These are phyloP conservation scores for Triplophysa dalaica DNA, from an alignment of 2,113 vertebrate genomes.

Conservation along the genomic window DNA sequence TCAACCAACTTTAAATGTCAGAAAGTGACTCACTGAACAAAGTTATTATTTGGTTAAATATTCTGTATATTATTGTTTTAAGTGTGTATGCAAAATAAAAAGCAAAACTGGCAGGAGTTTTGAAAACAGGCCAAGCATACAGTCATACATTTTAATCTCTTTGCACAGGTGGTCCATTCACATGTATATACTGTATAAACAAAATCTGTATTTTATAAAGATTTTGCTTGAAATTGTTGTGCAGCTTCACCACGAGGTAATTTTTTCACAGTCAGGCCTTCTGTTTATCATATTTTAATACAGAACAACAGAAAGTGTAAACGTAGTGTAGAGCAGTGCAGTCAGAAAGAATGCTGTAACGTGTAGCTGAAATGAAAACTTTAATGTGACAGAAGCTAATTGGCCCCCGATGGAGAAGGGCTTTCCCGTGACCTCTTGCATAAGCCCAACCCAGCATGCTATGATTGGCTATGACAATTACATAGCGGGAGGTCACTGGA, in stretches of 20 bases:
- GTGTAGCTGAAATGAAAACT: constrained; percentile 21
- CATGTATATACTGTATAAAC: neutral
- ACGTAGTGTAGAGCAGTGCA: neutral
- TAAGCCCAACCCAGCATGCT: constrained; percentile 29
- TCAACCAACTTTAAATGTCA: neutral
- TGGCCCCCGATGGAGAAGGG: constrained; percentile 47
- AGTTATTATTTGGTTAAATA: neutral
- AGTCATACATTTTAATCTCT: neutral
- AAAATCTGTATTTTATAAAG: too few relatives aligned
- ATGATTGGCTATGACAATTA: constrained; percentile 54
- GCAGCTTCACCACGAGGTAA: neutral
- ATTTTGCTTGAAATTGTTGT: neutral
- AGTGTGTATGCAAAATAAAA: too few relatives aligned
- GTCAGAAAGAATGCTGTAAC: constrained; percentile 14
- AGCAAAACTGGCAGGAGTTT: too few relatives aligned
- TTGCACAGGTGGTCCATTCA: constrained; percentile 29
- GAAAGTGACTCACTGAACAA: neutral
- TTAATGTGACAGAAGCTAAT: constrained; percentile 58
- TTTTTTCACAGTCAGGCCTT: constrained; percentile 3
- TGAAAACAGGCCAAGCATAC: neutral
- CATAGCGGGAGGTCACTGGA: constrained; percentile 44
- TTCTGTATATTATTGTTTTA: too few relatives aligned
- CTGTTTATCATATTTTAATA: neutral
- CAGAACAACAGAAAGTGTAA: neutral
- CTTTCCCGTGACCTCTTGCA: constrained; percentile 42